Evolutionary conservation across 2,888 invertebrate genomes (phyloP), one percentile per base, ranked within the genome.

Genomic region (Caradrina clavipalpis): DNA sequence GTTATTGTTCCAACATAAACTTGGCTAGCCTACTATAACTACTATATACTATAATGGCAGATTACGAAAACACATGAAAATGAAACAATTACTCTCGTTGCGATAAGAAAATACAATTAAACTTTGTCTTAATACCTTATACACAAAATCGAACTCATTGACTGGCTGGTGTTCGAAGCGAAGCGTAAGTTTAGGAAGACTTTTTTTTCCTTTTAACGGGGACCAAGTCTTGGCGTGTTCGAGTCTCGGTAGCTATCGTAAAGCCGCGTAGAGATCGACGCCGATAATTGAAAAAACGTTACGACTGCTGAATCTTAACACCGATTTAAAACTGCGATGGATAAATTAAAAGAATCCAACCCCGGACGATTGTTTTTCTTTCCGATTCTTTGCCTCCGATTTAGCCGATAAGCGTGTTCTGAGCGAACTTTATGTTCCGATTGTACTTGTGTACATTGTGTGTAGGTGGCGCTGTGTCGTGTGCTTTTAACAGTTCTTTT

Each of bases 291-390:
- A 93, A 93, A 92, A 92, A 94, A 92, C 91, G 90, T 92, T 92
- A 90, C 93, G 92, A 93, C 91, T 89, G 89, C 88, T 92, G 94
- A 93, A 93, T 94, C 92, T 92, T 93, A 95, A 95, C 95, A 94
- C 92, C 92, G 94, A 93, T 95, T 94, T 94, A 93, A 94, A 94
- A 93, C 92, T 90, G 90, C 91, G 90, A 92, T 89, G 92, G 93
- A 93, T 95, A 95, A 95, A 95, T 95, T 95, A 95, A 95, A 94
- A 92, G 94, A 93, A 92, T 92, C 86, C 91, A 87, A 89, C 88
- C 87, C 82, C 75, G 85, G 85, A 79, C 89, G 89, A 92, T 94
- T 94, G 93, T 94, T 93, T 93, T 91, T 91, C 91, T 90, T 89
- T 90, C 89, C 87, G 89, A 90, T 91, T 90, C 90, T 87, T 87